A percentile compares a stretch with the other conserved stretches of the same genome.
Conservation (phyloP, 2,797 vertebrate genomes). For the Pipistrellus pygmaeus region DNA sequence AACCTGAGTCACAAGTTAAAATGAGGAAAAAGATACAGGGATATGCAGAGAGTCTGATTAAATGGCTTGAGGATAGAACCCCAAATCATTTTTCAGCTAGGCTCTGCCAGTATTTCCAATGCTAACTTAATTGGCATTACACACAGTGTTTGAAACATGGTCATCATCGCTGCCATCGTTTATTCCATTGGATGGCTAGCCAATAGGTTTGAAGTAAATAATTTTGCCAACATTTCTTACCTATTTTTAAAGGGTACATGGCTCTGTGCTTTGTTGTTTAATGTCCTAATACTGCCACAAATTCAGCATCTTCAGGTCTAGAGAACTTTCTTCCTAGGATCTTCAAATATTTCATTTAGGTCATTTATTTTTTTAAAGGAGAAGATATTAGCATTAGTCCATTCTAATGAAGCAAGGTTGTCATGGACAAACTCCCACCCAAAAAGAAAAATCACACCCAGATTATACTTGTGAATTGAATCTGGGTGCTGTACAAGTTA, state of each 20-base stretch:
- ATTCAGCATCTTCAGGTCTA: background rate
- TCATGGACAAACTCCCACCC: background rate
- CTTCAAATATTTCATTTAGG: background rate
- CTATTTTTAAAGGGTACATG: background rate
- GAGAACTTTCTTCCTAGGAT: background rate
- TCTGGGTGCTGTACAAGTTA: too few relatives aligned
- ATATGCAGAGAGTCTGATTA: background rate
- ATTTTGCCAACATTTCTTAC: background rate
- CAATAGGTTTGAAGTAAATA: background rate
- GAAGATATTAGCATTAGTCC: background rate
- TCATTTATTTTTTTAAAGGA: conserved; percentile 17
- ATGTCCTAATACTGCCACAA: background rate
- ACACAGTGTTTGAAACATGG: background rate
- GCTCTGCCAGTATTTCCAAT: background rate
- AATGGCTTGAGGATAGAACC: background rate
- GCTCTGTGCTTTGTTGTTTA: background rate
- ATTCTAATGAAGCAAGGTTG: background rate
- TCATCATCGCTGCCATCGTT: background rate
- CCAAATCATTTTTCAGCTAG: background rate
- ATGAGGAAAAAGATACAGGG: background rate
- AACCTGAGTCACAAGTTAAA: background rate
- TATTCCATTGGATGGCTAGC: background rate
- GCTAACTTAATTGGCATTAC: background rate
- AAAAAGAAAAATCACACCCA: background rate
- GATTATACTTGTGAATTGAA: background rate